Evolutionary conservation across 1,140 invertebrate genomes (phyloP).

Genomic region (Leptopilina boulardi): DNA sequence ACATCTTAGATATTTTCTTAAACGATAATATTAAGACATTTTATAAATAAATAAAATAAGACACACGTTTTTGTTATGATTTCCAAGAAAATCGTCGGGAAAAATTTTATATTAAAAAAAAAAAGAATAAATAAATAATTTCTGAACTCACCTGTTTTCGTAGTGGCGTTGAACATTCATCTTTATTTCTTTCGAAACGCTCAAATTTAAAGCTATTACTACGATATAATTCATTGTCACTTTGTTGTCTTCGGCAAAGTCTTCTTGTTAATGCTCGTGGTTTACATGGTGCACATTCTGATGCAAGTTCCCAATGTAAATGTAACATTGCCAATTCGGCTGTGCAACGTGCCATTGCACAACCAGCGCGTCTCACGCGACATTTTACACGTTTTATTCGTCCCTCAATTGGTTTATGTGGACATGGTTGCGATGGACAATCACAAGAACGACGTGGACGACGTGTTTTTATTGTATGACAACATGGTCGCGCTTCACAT

Average conservation of each 20-base stretch:
- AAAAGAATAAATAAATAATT: no score
- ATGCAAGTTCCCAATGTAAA: constrained; percentile 70
- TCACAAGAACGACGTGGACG: constrained; percentile 64
- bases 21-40: no score
- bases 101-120: no score
- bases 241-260: constrained; percentile 80
- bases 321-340: constrained; percentile 72
- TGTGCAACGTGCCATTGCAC: constrained; percentile 71
- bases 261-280: constrained; percentile 78
- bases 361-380: constrained; percentile 69
- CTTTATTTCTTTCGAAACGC: constrained; percentile 83
- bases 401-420: constrained; percentile 66
- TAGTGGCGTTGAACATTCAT: constrained; percentile 73
- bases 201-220: constrained; percentile 92
- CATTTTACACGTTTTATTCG: constrained; percentile 72
- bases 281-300: constrained; percentile 71
- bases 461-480: constrained; percentile 65
- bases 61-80: no score
- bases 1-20: no score
- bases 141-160: constrained; percentile 64
- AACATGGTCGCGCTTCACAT: constrained; percentile 66
- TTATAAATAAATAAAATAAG: no score
- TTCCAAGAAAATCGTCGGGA: no score
- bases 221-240: constrained; percentile 87
- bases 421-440: constrained; percentile 65